Percentiles rank a stretch among this genome's conserved stretches.
These are phyloP conservation scores for Nymphicus hollandicus DNA, from an alignment of 2,113 vertebrate genomes.

Conservation along the genomic window DNA sequence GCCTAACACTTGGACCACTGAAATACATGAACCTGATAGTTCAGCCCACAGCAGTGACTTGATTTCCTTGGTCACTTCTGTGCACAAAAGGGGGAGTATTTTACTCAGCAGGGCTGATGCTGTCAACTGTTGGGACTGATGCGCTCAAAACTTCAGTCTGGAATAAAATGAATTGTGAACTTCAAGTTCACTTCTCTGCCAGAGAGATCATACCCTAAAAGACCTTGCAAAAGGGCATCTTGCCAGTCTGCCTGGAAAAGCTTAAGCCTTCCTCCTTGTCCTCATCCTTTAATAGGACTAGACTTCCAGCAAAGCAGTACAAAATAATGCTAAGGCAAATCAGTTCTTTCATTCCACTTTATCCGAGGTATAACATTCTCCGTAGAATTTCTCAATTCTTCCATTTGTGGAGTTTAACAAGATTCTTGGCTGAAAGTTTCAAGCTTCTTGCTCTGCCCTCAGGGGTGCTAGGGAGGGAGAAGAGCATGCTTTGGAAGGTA, in stretches of 20 bases:
- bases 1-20: background rate
- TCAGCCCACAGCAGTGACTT: background rate
- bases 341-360: background rate
- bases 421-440: background rate
- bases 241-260: slow-evolving; percentile 53
- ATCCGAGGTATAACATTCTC: background rate
- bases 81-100: background rate
- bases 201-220: background rate
- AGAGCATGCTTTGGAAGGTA: background rate
- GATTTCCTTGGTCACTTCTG: background rate
- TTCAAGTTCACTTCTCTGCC: background rate
- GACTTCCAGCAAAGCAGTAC: slow-evolving; percentile 35
- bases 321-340: background rate
- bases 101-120: background rate
- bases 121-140: background rate
- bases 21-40: background rate
- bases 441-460: background rate
- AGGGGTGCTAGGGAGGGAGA: background rate
- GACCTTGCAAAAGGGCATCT: slow-evolving; percentile 49
- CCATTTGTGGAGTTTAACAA: background rate
- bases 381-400: background rate
- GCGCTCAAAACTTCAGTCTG: background rate
- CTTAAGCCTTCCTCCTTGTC: slow-evolving; percentile 51
- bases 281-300: slow-evolving; percentile 67
- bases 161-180: background rate